These are phyloP conservation scores for Peromyscus aztecus DNA, from an alignment of 2,797 vertebrate species.

Conservation along the genomic window DNA sequence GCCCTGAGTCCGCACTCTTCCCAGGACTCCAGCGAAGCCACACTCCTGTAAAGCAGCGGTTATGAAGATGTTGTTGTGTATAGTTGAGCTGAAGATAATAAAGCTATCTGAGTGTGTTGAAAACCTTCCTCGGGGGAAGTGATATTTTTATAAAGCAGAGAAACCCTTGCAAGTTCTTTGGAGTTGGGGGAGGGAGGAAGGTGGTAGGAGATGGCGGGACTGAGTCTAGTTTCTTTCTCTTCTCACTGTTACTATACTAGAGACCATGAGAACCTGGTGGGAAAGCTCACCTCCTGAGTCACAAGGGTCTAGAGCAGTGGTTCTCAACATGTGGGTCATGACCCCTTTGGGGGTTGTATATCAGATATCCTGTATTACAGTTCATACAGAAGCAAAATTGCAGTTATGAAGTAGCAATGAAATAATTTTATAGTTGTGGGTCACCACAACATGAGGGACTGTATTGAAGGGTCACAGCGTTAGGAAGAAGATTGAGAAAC, in stretches of 20 bases:
- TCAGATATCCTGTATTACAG: not conserved
- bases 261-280: not conserved
- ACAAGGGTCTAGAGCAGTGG: not conserved
- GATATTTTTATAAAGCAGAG: not conserved
- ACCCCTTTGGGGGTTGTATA: not conserved
- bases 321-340: not conserved
- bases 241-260: rapidly evolving
- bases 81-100: not conserved
- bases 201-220: not conserved
- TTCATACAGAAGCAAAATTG: not conserved
- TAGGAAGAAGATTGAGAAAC: not conserved
- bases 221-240: not conserved
- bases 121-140: not conserved
- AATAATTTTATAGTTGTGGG: not conserved
- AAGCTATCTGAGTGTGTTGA: not conserved
- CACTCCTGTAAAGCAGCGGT: not conserved
- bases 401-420: not conserved
- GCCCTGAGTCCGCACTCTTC: not conserved
- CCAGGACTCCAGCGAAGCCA: not conserved
- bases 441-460: not conserved
- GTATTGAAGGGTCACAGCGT: too few relatives aligned
- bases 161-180: rapidly evolving
- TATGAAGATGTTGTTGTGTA: not conserved
- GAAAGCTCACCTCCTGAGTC: not conserved
- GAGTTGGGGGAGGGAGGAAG: not conserved